phyloP scores from a whole-genome alignment of 2,113 vertebrate species.

The Cephalophus harveyi region DNA sequence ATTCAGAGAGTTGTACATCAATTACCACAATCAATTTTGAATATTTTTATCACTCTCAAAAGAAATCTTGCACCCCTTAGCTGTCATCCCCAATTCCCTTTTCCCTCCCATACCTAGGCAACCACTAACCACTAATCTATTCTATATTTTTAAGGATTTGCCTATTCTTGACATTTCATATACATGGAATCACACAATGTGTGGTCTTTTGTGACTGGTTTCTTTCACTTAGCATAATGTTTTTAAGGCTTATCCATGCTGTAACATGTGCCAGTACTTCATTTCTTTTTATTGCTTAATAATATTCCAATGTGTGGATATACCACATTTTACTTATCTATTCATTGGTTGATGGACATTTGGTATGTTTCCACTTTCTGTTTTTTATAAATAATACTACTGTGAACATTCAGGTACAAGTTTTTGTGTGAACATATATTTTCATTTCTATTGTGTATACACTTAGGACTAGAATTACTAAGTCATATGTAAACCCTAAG shows the following conservation, averaged over 20 bases:
- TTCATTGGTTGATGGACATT: no score
- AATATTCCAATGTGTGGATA: no score
- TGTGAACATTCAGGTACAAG: neutral
- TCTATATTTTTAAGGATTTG: neutral
- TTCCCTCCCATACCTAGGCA: neutral
- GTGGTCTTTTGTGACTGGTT: no score
- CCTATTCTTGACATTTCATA: neutral
- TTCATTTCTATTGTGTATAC: neutral
- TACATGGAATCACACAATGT: neutral
- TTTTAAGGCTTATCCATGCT: no score
- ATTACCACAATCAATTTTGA: neutral
- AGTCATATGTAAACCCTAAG: neutral
- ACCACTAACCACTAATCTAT: neutral
- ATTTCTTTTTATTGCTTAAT: no score
- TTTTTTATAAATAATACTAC: no score
- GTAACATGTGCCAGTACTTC: no score
- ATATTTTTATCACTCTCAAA: neutral
- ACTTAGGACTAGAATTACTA: neutral
- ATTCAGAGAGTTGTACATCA: neutral
- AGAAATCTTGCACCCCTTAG: neutral
- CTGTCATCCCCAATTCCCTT: neutral
- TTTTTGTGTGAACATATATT: neutral
- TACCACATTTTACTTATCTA: no score
- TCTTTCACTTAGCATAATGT: no score
- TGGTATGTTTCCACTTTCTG: no score